These are phyloP conservation scores for Chloroceryle amazona DNA, from an alignment of 2,797 vertebrate genomes.

Conservation along the genomic window DNA sequence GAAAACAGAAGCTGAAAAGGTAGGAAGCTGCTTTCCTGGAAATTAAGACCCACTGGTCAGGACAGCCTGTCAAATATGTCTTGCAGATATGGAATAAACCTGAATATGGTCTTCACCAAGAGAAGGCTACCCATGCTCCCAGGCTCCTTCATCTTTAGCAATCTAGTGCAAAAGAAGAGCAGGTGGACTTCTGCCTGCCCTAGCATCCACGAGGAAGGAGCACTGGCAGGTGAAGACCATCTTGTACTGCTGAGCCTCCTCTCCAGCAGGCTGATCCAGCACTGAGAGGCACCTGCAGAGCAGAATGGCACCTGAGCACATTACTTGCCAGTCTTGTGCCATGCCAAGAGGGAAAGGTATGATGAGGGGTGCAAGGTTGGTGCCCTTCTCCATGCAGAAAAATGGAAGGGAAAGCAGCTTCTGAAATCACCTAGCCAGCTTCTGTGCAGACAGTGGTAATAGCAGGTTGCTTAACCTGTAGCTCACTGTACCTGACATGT, in stretches of 20 bases:
- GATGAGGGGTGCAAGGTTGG: neutral
- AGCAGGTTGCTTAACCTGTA: neutral
- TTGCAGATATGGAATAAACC: neutral
- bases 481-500: neutral
- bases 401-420: neutral
- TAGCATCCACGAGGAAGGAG: neutral
- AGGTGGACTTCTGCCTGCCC: neutral
- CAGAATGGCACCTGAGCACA: neutral
- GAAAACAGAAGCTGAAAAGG: neutral
- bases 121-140: neutral
- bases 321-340: neutral
- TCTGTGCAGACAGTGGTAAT: neutral
- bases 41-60: neutral
- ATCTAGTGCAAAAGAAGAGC: neutral
- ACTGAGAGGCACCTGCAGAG: neutral
- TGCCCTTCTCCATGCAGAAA: neutral
- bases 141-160: neutral
- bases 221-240: fast-evolving
- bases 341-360: neutral
- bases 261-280: neutral
- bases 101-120: neutral
- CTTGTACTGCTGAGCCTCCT: neutral
- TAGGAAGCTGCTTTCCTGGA: neutral
- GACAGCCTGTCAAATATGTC: neutral
- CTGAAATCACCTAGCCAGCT: neutral